Evolutionary conservation across 2,888 invertebrate genomes (phyloP), one percentile per base, ranked within the genome.

Genomic region (Epirrhoe alternata): DNA sequence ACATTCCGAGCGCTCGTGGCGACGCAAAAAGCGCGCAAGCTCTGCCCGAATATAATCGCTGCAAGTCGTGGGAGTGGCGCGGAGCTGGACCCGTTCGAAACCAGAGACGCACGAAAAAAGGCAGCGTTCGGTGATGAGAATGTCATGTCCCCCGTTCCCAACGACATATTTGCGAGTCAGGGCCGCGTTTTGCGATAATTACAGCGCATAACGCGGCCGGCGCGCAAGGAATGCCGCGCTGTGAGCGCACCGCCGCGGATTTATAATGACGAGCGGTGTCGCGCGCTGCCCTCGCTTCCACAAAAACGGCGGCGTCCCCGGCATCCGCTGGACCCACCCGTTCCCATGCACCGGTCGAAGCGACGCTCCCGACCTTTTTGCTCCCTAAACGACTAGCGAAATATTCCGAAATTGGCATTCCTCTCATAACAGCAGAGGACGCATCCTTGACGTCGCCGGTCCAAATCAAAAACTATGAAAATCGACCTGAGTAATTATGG

Each of bases 131-230:
- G 92, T 92, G 93, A 92, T 92, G 92, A 92, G 92, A 92, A 93
- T 91, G 92, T 92, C 92, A 92, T 93, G 93, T 92, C 90, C 84
- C 78, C 86, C 87, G 91, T 89, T 90, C 87, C 86, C 91, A 84
- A 92, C 92, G 93, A 92, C 92, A 92, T 93, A 92, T 92, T 89
- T 92, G 89, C 89, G 90, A 90, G 89, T 87, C 86, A 87, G 83
- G 86, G 85, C 85, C 82, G 86, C 89, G 90, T 90, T 92, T 91
- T 91, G 90, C 86, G 89, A 91, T 92, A 92, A 93, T 93, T 92
- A 90, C 89, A 86, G 89, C 83, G 85, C 90, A 90, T 91, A 92
- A 92, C 92, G 92, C 90, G 86, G 77, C 77, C 77, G 88, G 88
- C 81, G 78, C 89, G 89, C 86, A 76, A 52, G 86, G 92, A 89